Conservation (phyloP, 2,888 invertebrate genomes). For the Mimachlamys varia region DNA sequence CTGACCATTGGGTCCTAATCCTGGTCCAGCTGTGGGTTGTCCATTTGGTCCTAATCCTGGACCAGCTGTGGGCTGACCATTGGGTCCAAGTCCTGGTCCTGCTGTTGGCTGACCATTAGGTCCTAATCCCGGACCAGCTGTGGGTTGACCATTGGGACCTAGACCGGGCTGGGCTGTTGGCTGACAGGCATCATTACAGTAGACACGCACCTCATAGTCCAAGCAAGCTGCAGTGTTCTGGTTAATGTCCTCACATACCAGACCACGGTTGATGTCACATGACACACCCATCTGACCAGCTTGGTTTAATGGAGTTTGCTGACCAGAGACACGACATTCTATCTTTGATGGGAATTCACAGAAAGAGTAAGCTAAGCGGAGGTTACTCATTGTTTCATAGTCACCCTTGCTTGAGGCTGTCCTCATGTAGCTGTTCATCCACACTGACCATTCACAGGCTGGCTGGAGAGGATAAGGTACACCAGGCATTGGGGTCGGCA, state of each 20-base stretch:
- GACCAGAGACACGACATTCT: constrained; percentile 88
- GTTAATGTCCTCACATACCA: constrained; percentile 68
- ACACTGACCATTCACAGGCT: constrained; percentile 86
- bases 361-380: constrained; percentile 66
- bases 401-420: constrained; percentile 71
- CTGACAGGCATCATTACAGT: constrained; percentile 75
- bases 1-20: constrained; percentile 42
- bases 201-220: constrained; percentile 78
- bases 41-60: constrained; percentile 39
- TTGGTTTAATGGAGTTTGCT: constrained; percentile 86
- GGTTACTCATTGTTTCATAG: constrained; percentile 71
- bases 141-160: constrained; percentile 49
- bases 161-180: constrained; percentile 54
- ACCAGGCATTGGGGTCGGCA: constrained; percentile 51
- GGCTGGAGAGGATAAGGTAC: constrained; percentile 57
- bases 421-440: constrained; percentile 85
- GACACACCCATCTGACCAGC: constrained; percentile 88
- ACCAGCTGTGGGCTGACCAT: constrained; percentile 46
- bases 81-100: constrained; percentile 49
- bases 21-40: constrained; percentile 43
- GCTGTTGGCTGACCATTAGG: constrained; percentile 54
- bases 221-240: constrained; percentile 63
- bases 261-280: constrained; percentile 84
- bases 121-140: constrained; percentile 51
- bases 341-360: constrained; percentile 84